phyloP scores from a whole-genome alignment of 1,140 invertebrate species.

The Ganaspis sp. region DNA sequence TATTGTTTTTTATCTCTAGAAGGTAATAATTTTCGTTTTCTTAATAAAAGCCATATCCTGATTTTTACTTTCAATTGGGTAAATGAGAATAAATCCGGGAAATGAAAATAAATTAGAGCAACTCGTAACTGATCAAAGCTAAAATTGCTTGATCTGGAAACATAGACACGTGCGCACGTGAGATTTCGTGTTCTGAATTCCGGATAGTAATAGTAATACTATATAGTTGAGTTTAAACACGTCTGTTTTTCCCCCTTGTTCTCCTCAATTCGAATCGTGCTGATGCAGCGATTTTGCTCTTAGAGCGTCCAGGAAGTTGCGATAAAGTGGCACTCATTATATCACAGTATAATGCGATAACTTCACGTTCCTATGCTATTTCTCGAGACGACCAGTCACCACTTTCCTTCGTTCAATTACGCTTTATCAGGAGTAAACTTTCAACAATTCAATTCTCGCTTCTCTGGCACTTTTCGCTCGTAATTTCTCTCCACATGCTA shows the following conservation, averaged over 20 bases:
- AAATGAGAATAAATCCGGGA: not conserved
- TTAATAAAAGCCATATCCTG: not conserved
- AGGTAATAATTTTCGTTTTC: too few species aligned
- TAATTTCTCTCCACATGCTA: not conserved
- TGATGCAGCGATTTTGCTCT: slow-evolving; percentile 35
- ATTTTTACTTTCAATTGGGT: not conserved
- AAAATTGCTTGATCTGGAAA: not conserved
- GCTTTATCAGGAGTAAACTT: slow-evolving; percentile 12
- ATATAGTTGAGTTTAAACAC: not conserved
- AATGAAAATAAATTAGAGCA: not conserved
- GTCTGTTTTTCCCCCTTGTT: not conserved
- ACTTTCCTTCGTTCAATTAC: slow-evolving; percentile 18
- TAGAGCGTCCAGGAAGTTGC: slow-evolving; percentile 46
- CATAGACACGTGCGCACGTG: not conserved
- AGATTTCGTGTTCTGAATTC: slow-evolving; percentile 20
- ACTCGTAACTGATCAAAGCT: not conserved
- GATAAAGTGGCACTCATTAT: slow-evolving; percentile 48
- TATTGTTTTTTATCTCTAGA: too few species aligned
- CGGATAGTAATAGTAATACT: not conserved
- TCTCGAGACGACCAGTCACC: slow-evolving; percentile 11
- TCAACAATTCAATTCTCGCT: slow-evolving; percentile 17
- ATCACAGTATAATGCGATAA: slow-evolving; percentile 51
- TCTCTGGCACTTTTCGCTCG: slow-evolving; percentile 13
- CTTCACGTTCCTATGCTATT: slow-evolving; percentile 40
- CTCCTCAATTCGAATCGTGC: slow-evolving; percentile 18